A percentile compares a stretch with the other conserved stretches of the same genome.
phyloP scores from a whole-genome alignment of 2,888 invertebrate genomes.

The Acleris emargana region DNA sequence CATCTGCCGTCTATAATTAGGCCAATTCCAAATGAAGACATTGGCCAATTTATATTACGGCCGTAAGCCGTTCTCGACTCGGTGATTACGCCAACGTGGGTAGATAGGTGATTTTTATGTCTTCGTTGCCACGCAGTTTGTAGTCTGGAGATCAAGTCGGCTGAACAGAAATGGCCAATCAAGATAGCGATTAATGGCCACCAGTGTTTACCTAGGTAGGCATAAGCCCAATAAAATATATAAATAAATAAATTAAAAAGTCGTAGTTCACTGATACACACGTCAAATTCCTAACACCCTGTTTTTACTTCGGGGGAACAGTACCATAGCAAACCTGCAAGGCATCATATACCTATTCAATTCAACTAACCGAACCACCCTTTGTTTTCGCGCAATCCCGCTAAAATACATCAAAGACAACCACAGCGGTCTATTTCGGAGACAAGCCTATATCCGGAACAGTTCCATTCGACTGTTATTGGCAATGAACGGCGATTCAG shows the following conservation, averaged over 20 bases:
- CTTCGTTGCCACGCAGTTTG: constrained; percentile 24
- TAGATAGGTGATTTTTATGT: constrained; percentile 31
- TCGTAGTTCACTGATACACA: not conserved
- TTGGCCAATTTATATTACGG: constrained; percentile 27
- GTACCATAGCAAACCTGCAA: too few relatives aligned
- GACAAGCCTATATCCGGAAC: not conserved
- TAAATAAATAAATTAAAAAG: too few relatives aligned
- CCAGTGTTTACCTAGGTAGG: not conserved
- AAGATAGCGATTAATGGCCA: not conserved
- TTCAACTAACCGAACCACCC: too few relatives aligned
- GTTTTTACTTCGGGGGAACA: too few relatives aligned
- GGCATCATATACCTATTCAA: too few relatives aligned
- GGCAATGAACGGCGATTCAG: not conserved
- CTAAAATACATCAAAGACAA: too few relatives aligned
- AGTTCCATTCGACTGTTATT: not conserved
- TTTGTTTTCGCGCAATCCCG: too few relatives aligned
- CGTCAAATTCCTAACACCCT: not conserved
- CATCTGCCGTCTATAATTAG: constrained; percentile 12
- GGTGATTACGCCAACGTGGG: constrained; percentile 25
- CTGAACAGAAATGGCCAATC: not conserved
- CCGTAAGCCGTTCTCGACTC: constrained; percentile 26
- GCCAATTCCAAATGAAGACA: constrained; percentile 32
- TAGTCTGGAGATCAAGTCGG: not conserved
- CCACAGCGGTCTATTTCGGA: too few relatives aligned
- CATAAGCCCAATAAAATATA: too few relatives aligned